Evolutionary conservation across 2,113 vertebrate species (phyloP), one percentile per base, ranked within the genome.

Genomic region (Lepus timidus): DNA sequence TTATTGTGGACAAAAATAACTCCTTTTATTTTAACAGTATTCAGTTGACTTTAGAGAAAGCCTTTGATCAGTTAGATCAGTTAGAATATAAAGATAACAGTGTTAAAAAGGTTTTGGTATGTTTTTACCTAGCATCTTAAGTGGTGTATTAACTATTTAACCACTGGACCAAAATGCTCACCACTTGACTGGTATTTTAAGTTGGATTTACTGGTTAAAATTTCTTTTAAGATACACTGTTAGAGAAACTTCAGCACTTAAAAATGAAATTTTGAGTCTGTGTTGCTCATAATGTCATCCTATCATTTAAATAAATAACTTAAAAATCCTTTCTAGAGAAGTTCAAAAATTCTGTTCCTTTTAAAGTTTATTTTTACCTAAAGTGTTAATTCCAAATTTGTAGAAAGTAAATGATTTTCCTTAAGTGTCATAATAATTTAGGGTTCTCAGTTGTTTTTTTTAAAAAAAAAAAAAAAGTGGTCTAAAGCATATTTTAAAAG

Each of bases 401-500:
- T n/a, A 78, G 6, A 85, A 70, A 88, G 10, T 67, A 88, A 31
- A 52, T 91, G 6, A 67, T 85, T 74, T 96, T 20, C 9, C 6
- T 90, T 88, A 94, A 70, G 55, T 79, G 94, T 96, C 76, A 51
- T 23, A 27, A 76, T 73, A 88, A 67, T 36, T 31, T 33, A 82
- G 93, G 27, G 75, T 64, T 96, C 68, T 52, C 81, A 19, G 36
- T 97, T 97, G 55, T 36, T 95, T 33, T n/a, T n/a, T n/a, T n/a
- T n/a, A n/a, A 33, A 33, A 13, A 81, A 97, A 95, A 74, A 79
- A 13, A 95, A 65, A 64, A 17, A 52, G 23, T 88, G 25, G 4
- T 62, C 90, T 95, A 88, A 88, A 88, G 33, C 3, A 1, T 85
- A 31, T 85, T 17, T 93, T 94, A 44, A 94, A 88, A 90, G 85